Evolutionary conservation across 2,888 invertebrate species (phyloP), one percentile per base, ranked within the genome.

Genomic region (Aradus depressus): DNA sequence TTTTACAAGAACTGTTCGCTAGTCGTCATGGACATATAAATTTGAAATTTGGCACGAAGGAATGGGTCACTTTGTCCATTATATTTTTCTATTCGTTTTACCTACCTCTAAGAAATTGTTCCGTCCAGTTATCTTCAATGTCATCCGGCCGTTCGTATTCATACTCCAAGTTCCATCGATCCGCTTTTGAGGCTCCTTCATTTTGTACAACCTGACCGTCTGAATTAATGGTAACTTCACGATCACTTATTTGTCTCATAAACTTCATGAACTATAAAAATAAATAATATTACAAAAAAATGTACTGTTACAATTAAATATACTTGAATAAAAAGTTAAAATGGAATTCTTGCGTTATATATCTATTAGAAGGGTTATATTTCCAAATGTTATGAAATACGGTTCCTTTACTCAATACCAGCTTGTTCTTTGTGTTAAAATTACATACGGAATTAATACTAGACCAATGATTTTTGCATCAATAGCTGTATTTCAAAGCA

Each of bases 181-280:
- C 51, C 38, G 54, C 51, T n/a, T 44, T 51, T 19, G 53, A 35
- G 19, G 28, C 39, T 1, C 16, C 26, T 25, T 39, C 48, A 18
- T 19, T 34, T 18, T 37, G 37, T 16, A 34, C 38, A 8, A 54
- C 52, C 48, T 54, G 55, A 25, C 56, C 51, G 55, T 68, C 67
- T 59, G 18, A 12, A 16, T 76, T 74, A 38, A 80, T 65, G 53
- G 74, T 71, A 44, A 75, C 67, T 58, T 81, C 79, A 35, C 79
- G 80, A 62, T 80, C 76, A 64, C 80, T 80, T 52, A 84, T 77
- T 68, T 79, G 80, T 63, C 80, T 78, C 79, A 89, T 86, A 65
- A 87, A 88, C 63, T 80, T 81, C 81, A 87, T 82, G 64, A 89
- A 88, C 74, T 86, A 74, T 25, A 39, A 39, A 34, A 8, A 39